Base-by-base conservation (phyloP, 92 coral and sea anemone genomes). In the Metridium senile region DNA sequence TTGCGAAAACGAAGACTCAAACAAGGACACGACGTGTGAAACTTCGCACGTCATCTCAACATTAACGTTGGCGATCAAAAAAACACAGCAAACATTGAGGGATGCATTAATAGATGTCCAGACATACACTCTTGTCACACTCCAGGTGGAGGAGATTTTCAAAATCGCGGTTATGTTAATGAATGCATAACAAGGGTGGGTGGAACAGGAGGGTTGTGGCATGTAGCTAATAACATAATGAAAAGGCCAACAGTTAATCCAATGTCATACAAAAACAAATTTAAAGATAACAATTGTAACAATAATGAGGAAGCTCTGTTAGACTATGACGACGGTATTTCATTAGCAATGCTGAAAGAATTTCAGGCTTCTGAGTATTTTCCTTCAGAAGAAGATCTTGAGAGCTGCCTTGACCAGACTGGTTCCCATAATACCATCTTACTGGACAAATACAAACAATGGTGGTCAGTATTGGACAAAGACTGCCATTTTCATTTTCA, bases 281-380 rank as follows among this genome's bases (percentile, higher is more conserved):
- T 67, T 28, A 74, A 82, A 19, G 88, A n/a, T n/a, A 77, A 77
- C n/a, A 76, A 82, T n/a, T 31, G 57, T 68, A 79, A 70, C 62
- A 82, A 82, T 21, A 74, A 82, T 19, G 75, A 82, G 25, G 76
- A 80, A 0, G 20, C n/a, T n/a, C n/a, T n/a, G n/a, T n/a, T n/a
- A n/a, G n/a, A n/a, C n/a, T n/a, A n/a, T n/a, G n/a, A n/a, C n/a
- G n/a, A n/a, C n/a, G n/a, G n/a, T n/a, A n/a, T n/a, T n/a, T n/a
- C n/a, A n/a, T n/a, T n/a, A n/a, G n/a, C n/a, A n/a, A 71, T 18
- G 33, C n/a, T 80, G 81, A 82, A 82, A 57, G 22, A 34, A 17
- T 82, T 82, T 26, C 13, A 75, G 52, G 9, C 20, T 29, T 58
- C 78, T 1, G 22, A n/a, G 9, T 33, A 33, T 30, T 76, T 83